Percentiles rank a stretch among this genome's conserved stretches.
These are phyloP conservation scores for Atta colombica DNA, from an alignment of 1,140 invertebrate species.

Conservation along the genomic window DNA sequence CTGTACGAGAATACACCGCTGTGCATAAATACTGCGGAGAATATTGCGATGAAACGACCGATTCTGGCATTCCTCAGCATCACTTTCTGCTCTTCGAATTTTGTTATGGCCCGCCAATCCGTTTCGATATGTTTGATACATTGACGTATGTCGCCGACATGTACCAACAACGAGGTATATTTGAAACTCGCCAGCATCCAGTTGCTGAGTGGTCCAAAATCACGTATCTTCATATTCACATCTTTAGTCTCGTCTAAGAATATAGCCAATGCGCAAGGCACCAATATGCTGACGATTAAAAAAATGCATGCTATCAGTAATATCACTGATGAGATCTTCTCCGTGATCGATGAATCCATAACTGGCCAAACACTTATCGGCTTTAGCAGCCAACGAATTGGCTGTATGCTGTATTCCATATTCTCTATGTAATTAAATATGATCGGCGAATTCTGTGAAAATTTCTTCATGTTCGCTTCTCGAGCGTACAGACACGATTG, in stretches of 20 bases:
- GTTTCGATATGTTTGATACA: conserved; percentile 67
- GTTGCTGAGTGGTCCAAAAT: conserved; percentile 58
- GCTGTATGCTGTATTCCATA: conserved; percentile 44
- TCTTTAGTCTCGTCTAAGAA: conserved; percentile 39
- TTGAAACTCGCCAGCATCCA: conserved; percentile 62
- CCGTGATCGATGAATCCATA: neutral
- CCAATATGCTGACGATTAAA: conserved; percentile 25
- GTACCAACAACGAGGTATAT: conserved; percentile 50
- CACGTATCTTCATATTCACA: conserved; percentile 18
- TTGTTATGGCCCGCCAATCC: conserved; percentile 63
- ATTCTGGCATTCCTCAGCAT: conserved; percentile 61
- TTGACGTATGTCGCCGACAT: conserved; percentile 39
- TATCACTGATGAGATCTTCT: conserved; percentile 23
- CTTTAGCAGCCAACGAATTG: conserved; percentile 67
- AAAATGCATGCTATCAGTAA: conserved; percentile 35
- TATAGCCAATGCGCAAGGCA: conserved; percentile 43
- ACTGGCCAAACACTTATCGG: conserved; percentile 70
- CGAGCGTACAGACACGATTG: conserved; percentile 12
- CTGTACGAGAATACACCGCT: conserved; percentile 51
- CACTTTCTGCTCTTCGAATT: conserved; percentile 17
- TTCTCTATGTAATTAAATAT: conserved; percentile 40
- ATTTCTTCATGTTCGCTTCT: conserved; percentile 31
- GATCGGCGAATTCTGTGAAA: neutral
- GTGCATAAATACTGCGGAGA: conserved; percentile 52
- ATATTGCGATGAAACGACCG: conserved; percentile 34